Percentiles rank a stretch among this genome's conserved stretches.
These are phyloP conservation scores for Spicauda simplicius DNA, from an alignment of 2,888 invertebrate species.

Conservation along the genomic window DNA sequence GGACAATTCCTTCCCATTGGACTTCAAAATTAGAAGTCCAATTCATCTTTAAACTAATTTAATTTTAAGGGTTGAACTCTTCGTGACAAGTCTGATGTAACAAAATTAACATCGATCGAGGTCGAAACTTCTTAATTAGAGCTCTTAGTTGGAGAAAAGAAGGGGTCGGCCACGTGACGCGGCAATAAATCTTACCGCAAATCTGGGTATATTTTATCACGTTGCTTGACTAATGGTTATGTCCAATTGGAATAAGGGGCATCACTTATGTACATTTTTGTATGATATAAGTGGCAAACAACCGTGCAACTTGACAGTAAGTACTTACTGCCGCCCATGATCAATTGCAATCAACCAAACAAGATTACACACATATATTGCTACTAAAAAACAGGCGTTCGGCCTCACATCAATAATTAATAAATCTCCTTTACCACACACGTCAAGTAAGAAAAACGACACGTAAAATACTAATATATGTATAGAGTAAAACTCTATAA, in stretches of 20 bases:
- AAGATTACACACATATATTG: no score
- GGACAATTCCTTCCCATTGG: slow-evolving; percentile 50
- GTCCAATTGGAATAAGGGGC: neutral
- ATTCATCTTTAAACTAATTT: slow-evolving; percentile 67
- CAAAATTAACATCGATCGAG: slow-evolving; percentile 69
- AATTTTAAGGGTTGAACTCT: slow-evolving; percentile 65
- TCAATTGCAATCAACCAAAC: no score
- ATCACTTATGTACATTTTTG: neutral
- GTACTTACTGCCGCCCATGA: no score
- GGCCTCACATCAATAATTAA: no score
- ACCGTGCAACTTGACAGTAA: no score
- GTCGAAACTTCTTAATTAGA: slow-evolving; percentile 75
- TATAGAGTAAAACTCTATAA: no score
- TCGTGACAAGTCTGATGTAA: slow-evolving; percentile 64
- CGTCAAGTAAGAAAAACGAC: no score
- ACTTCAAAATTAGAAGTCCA: slow-evolving; percentile 65
- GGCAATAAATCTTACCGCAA: slow-evolving; percentile 51
- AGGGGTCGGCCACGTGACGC: slow-evolving; percentile 58
- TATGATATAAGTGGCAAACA: no score
- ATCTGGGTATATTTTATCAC: slow-evolving; percentile 17
- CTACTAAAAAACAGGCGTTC: no score
- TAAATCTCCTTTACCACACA: no score
- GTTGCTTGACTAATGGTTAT: neutral
- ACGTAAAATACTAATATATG: no score
- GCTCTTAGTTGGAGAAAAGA: slow-evolving; percentile 52